Conservation (phyloP, 2,888 invertebrate genomes). For the Cheilosia soror region DNA sequence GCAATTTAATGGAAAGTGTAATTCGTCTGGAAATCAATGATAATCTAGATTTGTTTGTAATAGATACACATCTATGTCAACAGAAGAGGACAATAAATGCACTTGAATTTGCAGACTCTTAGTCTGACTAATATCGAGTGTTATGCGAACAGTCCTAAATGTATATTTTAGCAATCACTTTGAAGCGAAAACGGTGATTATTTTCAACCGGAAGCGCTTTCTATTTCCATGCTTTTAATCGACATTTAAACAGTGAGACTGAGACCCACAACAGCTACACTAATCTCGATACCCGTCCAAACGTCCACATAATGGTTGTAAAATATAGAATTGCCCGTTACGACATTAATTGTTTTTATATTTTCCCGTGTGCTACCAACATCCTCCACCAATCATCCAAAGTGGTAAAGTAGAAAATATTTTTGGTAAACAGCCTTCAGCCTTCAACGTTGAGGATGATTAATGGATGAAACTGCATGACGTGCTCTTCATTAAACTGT, state of each 20-base stretch:
- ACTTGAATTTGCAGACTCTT: no score
- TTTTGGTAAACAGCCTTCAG: constrained; percentile 43
- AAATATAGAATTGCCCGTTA: constrained; percentile 33
- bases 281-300: constrained; percentile 11
- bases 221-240: constrained; percentile 31
- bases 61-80: constrained; percentile 9
- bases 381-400: constrained; percentile 14
- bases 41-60: constrained; percentile 16
- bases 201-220: constrained; percentile 42
- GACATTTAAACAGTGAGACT: constrained; percentile 36
- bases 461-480: constrained; percentile 17
- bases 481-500: constrained; percentile 19
- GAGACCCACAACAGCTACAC: constrained; percentile 4
- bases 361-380: constrained; percentile 22
- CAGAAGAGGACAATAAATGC: not conserved
- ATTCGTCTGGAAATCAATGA: constrained; percentile 12
- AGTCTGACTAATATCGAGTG: no score
- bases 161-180: not conserved
- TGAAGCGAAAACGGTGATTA: not conserved
- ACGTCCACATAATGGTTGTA: constrained; percentile 9
- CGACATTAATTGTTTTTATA: constrained; percentile 39
- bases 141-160: not conserved
- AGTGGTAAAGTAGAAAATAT: constrained; percentile 20
- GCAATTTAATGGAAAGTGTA: constrained; percentile 49
- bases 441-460: constrained; percentile 35